Percentiles rank a stretch among this genome's conserved stretches.
phyloP scores from a whole-genome alignment of 2,797 vertebrate genomes.

The Protonibea diacanthus region DNA sequence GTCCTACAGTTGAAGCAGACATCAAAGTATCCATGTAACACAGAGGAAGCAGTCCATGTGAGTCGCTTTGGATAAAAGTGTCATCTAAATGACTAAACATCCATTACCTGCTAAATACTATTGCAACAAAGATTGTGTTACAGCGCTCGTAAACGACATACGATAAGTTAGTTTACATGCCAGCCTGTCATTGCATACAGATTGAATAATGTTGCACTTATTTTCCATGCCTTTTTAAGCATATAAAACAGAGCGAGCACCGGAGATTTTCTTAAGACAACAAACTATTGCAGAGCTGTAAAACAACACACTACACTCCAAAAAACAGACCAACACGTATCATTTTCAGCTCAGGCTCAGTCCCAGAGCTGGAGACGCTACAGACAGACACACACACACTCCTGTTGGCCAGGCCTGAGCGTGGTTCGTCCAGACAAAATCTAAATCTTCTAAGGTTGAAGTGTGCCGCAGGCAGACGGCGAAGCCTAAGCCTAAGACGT shows the following conservation, averaged over 20 bases:
- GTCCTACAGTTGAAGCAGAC: too few relatives aligned
- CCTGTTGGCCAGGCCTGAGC: background rate
- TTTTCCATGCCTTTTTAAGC: background rate
- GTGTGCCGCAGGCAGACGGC: conserved; percentile 23
- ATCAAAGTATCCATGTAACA: too few relatives aligned
- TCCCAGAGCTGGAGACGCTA: conserved; percentile 1
- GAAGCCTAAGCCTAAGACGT: conserved; percentile 42
- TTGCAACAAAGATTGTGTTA: background rate
- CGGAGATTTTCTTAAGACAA: background rate
- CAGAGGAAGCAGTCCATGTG: too few relatives aligned
- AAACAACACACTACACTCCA: conserved; percentile 1
- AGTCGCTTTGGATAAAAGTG: too few relatives aligned
- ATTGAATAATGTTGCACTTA: background rate
- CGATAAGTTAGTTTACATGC: background rate
- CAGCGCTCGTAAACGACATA: background rate
- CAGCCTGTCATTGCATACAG: background rate
- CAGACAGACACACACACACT: background rate
- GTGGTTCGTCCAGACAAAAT: conserved; percentile 22
- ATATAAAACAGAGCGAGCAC: background rate
- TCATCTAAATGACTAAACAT: background rate
- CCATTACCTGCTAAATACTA: background rate
- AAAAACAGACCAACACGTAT: conserved; percentile 1
- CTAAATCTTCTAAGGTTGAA: background rate
- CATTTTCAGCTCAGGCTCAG: background rate
- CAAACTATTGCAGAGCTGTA: conserved; percentile 5